A percentile compares a stretch with the other conserved stretches of the same genome.
Evolutionary conservation across 2,797 vertebrate species (phyloP).

Genomic region (Buceros bicornis): DNA sequence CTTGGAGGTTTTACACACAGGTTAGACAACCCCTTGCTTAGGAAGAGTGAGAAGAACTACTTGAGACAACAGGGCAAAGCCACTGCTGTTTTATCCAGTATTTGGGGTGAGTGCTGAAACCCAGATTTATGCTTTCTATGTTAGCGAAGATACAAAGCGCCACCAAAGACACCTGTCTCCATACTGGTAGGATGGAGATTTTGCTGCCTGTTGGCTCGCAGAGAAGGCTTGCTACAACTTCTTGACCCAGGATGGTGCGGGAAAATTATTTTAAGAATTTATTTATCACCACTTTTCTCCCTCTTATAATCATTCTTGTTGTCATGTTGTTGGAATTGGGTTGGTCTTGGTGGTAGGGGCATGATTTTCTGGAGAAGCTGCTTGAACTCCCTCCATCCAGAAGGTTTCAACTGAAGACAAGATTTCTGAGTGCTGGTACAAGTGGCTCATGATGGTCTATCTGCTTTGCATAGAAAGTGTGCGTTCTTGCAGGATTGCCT

Average conservation of each 20-base stretch:
- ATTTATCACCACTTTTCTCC: background rate
- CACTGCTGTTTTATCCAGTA: background rate
- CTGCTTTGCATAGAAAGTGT: background rate
- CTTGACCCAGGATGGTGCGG: background rate
- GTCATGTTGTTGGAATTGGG: background rate
- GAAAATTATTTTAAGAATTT: background rate
- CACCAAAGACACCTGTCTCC: background rate
- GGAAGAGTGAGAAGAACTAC: background rate
- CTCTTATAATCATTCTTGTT: background rate
- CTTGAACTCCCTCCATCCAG: background rate
- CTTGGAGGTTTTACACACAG: background rate
- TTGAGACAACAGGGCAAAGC: background rate
- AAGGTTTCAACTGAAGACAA: background rate
- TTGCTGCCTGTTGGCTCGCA: background rate
- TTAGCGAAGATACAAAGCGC: background rate
- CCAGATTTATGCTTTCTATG: background rate
- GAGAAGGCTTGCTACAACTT: background rate
- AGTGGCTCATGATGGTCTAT: fast-evolving
- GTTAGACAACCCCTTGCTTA: background rate
- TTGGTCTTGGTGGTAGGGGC: fast-evolving
- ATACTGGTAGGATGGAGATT: background rate
- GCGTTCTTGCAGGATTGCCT: background rate
- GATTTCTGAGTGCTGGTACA: background rate
- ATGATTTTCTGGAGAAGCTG: background rate
- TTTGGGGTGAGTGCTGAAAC: background rate